phyloP scores from a whole-genome alignment of 2,888 invertebrate genomes.

The Drosophila robusta region DNA sequence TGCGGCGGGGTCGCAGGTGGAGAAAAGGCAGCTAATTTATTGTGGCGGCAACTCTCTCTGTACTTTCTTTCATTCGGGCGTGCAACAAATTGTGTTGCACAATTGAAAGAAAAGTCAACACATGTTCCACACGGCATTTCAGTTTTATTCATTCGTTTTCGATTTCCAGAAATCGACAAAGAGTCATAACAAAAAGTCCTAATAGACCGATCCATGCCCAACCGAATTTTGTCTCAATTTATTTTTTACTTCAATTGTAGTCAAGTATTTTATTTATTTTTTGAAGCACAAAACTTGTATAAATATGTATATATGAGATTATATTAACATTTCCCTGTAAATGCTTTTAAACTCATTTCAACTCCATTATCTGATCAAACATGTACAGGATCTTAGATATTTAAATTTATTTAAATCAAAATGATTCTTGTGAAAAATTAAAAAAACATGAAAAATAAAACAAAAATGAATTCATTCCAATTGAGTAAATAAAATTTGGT shows the following conservation, averaged over 20 bases:
- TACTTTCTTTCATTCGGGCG: slow-evolving; percentile 53
- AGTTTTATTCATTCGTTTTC: slow-evolving; percentile 3
- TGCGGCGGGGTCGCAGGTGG: slow-evolving; percentile 27
- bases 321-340: too few relatives aligned
- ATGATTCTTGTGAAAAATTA: too few relatives aligned
- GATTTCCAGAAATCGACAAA: slow-evolving; percentile 25
- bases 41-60: slow-evolving; percentile 56
- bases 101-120: slow-evolving; percentile 27
- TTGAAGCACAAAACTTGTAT: too few relatives aligned
- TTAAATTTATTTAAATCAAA: too few relatives aligned
- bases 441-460: too few relatives aligned
- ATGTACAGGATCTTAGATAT: too few relatives aligned
- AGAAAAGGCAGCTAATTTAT: slow-evolving; percentile 47
- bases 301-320: too few relatives aligned
- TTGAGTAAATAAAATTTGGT: too few relatives aligned
- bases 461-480: too few relatives aligned
- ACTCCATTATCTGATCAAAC: too few relatives aligned
- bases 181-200: slow-evolving; percentile 46
- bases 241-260: slow-evolving; percentile 11
- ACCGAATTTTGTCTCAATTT: not conserved
- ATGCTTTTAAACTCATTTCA: too few relatives aligned
- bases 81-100: slow-evolving; percentile 55
- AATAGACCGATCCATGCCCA: slow-evolving; percentile 19
- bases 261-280: not conserved
- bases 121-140: slow-evolving; percentile 14